phyloP scores from a whole-genome alignment of 2,113 vertebrate species.

The Ascaphus truei region DNA sequence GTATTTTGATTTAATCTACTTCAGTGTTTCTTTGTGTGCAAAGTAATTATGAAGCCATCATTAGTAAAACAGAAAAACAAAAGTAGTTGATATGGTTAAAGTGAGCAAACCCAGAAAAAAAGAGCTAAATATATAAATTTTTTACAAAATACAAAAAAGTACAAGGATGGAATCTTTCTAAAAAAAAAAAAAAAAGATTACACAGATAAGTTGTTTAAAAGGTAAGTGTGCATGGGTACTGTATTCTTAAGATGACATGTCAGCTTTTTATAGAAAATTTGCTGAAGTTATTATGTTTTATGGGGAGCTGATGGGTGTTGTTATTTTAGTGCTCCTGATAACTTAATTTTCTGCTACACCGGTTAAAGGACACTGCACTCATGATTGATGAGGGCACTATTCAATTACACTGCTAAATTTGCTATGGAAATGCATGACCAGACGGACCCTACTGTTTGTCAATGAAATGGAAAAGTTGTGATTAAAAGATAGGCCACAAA shows the following conservation, averaged over 20 bases:
- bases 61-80: too few relatives aligned
- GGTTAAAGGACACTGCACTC: neutral
- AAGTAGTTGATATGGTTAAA: too few relatives aligned
- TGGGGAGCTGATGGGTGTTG: neutral
- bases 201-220: too few relatives aligned
- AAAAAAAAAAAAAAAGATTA: too few relatives aligned
- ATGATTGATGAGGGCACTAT: slow-evolving; percentile 25
- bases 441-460: neutral
- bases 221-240: too few relatives aligned
- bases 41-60: too few relatives aligned
- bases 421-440: slow-evolving; percentile 13
- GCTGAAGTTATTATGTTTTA: neutral
- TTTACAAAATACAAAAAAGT: too few relatives aligned
- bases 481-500: neutral
- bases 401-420: slow-evolving; percentile 24
- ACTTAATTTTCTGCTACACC: slow-evolving; percentile 31
- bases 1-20: too few relatives aligned
- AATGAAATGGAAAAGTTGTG: neutral
- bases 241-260: neutral
- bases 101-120: too few relatives aligned
- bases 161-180: too few relatives aligned
- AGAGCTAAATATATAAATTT: too few relatives aligned
- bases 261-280: neutral
- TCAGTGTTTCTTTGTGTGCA: too few relatives aligned
- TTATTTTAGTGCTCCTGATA: slow-evolving; percentile 13